Percentiles rank a stretch among this genome's conserved stretches.
These are phyloP conservation scores for Philaethria dido DNA, from an alignment of 2,888 invertebrate genomes.

Conservation along the genomic window DNA sequence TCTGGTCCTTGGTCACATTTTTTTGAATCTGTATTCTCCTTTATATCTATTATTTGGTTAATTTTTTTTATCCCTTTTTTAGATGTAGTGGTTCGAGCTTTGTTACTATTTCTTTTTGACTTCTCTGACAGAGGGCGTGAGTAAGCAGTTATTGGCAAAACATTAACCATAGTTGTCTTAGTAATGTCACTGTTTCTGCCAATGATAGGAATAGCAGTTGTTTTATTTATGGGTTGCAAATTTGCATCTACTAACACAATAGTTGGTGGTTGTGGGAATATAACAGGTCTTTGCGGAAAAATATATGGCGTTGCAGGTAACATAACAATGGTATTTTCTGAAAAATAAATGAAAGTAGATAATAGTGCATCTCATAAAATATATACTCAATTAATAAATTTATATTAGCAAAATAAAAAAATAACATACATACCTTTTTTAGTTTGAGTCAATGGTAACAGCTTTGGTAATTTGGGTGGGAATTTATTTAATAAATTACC, in stretches of 20 bases:
- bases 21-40: neutral
- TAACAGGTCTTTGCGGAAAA: constrained; percentile 72
- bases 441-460: constrained; percentile 61
- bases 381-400: neutral
- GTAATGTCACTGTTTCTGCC: constrained; percentile 72
- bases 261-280: constrained; percentile 72
- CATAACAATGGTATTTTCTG: constrained; percentile 74
- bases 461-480: constrained; percentile 58
- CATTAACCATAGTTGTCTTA: constrained; percentile 80
- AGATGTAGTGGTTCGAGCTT: constrained; percentile 50
- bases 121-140: constrained; percentile 73
- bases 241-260: constrained; percentile 71
- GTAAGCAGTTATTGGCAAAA: constrained; percentile 79
- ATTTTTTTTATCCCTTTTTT: constrained; percentile 46
- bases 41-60: neutral
- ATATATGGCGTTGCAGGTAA: constrained; percentile 74
- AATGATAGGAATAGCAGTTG: constrained; percentile 58
- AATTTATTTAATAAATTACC: constrained; percentile 42
- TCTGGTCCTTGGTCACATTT: neutral
- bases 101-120: constrained; percentile 62
- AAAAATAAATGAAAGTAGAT: constrained; percentile 48
- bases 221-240: constrained; percentile 65
- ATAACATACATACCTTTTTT: constrained; percentile 61
- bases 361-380: neutral
- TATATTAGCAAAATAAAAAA: neutral